phyloP scores from a whole-genome alignment of 1,140 invertebrate species.

The Yoshiicerus persimilis region DNA sequence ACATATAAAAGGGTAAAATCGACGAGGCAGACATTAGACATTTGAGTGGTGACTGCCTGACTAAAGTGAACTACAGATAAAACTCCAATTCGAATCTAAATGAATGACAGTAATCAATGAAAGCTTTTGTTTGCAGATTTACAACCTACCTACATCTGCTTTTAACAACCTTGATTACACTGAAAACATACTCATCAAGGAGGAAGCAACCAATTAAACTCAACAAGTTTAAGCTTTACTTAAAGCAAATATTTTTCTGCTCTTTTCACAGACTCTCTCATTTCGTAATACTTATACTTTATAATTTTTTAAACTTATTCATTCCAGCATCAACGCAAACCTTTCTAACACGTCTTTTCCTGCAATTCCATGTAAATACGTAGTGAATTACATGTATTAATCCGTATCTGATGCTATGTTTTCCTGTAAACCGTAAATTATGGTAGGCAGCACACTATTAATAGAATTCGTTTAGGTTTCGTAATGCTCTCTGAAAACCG shows the following conservation, averaged over 20 bases:
- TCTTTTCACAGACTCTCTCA: not conserved
- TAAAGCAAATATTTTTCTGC: not conserved
- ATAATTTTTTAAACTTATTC: not conserved
- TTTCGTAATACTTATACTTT: not conserved
- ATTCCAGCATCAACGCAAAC: no score
- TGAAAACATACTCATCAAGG: not conserved
- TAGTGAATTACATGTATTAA: no score
- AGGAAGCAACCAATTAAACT: constrained; percentile 24
- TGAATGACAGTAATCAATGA: constrained; percentile 6
- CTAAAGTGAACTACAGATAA: not conserved
- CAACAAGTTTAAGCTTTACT: constrained; percentile 10
- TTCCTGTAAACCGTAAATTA: no score
- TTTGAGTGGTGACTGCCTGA: not conserved
- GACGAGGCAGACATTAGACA: not conserved
- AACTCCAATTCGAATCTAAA: constrained; percentile 12
- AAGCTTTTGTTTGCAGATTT: constrained; percentile 9
- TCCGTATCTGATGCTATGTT: no score
- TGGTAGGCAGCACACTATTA: no score
- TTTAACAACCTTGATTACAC: not conserved
- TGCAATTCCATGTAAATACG: no score
- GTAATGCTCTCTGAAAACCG: not conserved
- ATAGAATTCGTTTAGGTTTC: not conserved
- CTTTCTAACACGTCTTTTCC: no score
- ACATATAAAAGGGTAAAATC: not conserved
- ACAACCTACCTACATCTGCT: not conserved